These are phyloP conservation scores for Gymnocheta viridis DNA, from an alignment of 2,888 invertebrate species.

Conservation along the genomic window DNA sequence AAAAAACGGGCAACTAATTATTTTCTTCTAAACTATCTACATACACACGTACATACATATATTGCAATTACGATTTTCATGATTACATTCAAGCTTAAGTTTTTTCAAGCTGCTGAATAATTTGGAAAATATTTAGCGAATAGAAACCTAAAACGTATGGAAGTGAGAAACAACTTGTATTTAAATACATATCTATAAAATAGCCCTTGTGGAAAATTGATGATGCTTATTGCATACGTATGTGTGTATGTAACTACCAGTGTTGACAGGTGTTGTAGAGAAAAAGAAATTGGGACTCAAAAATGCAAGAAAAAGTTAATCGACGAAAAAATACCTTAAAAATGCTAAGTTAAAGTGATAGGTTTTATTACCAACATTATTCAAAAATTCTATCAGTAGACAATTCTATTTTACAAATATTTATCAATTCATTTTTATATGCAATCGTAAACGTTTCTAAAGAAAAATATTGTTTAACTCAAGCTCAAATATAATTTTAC, in stretches of 20 bases:
- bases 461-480: no score
- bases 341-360: no score
- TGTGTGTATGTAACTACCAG: background rate
- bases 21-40: no score
- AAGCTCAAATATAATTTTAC: no score
- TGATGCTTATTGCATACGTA: conserved; percentile 42
- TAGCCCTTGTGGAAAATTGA: conserved; percentile 54
- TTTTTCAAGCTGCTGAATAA: background rate
- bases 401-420: no score
- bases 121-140: conserved; percentile 55
- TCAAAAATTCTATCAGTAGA: no score
- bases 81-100: background rate
- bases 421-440: no score
- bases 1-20: background rate
- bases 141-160: conserved; percentile 5
- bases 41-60: background rate
- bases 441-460: no score
- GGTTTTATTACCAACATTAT: no score
- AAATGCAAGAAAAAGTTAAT: no score
- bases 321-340: no score
- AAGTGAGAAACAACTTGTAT: conserved; percentile 1
- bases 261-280: background rate
- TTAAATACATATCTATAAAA: conserved; percentile 42
- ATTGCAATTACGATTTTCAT: conserved; percentile 1
- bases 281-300: no score